Evolutionary conservation across 2,797 vertebrate genomes (phyloP), one percentile per base, ranked within the genome.

Genomic region (Hippoglossus hippoglossus): DNA sequence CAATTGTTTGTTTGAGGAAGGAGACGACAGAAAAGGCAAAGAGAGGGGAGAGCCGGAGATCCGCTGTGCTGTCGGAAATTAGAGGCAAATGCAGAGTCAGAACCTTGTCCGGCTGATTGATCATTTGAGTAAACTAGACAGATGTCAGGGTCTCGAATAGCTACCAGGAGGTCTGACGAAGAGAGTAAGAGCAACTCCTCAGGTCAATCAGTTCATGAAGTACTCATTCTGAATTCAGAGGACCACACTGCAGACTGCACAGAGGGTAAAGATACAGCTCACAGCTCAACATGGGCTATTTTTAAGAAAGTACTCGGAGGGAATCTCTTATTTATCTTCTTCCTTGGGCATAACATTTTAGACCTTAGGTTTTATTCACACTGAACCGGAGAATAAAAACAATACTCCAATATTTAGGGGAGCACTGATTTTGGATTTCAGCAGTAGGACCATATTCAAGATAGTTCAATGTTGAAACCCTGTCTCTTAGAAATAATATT

Each of bases 1-100:
- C 80, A 80, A 88, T 75, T 85, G 83, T 84, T 63, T 84, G 83
- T 88, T 83, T 88, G 82, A 88, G 67, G 73, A 82, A 68, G 61
- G 50, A 83, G 83, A 86, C 49, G 50, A 73, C 31, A 72, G 70
- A 75, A 74, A 82, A 77, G 36, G 65, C 51, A 59, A 56, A 66
- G 65, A 78, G 77, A 79, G 53, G 68, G 51, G 71, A 69, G 39
- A 12, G 57, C 25, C 25, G 22, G 65, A 73, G 73, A 69, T 75
- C 49, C 2, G 46, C 15, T 55, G 67, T n/a, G 67, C 39, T 71
- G 73, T 49, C 56, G 81, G 75, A 86, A 89, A 89, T 82, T 61
- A 81, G 47, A 77, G 36, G 58, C 12, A 46, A 73, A 73, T 67
- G 69, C 25, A 18, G 54, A 73, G 79, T 77, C 73, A 57, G 56